Conservation (phyloP, 1,140 invertebrate species). For the Homarus americanus region DNA sequence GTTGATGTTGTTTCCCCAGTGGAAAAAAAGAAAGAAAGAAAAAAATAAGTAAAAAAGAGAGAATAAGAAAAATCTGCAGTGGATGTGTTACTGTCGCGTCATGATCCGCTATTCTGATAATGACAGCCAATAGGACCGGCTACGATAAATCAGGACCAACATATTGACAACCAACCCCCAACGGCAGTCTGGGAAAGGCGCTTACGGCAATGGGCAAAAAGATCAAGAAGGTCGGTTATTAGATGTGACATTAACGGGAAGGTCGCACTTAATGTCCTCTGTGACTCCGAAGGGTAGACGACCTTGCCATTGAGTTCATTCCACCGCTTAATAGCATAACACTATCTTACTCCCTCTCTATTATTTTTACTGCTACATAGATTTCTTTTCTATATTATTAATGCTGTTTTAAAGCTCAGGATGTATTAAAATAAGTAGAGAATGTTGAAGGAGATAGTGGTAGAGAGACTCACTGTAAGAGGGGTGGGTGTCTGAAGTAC, state of each 20-base stretch:
- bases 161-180: neutral
- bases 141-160: too few relatives aligned
- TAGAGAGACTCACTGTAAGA: neutral
- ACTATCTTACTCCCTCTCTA: neutral
- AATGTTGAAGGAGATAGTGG: neutral
- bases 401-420: neutral
- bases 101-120: too few relatives aligned
- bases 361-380: too few relatives aligned
- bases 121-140: too few relatives aligned
- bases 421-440: neutral
- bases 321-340: neutral
- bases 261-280: constrained; percentile 21
- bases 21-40: too few relatives aligned
- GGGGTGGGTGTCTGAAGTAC: neutral
- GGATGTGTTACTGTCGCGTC: too few relatives aligned
- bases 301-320: neutral
- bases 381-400: too few relatives aligned
- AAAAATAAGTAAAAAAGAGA: too few relatives aligned
- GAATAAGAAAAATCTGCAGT: too few relatives aligned
- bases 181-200: neutral
- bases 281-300: constrained; percentile 7
- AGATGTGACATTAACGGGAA: constrained; percentile 33
- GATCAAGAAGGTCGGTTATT: constrained; percentile 24
- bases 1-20: too few relatives aligned
- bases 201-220: neutral